Conservation (phyloP, 2,113 vertebrate genomes). For the Apteryx mantelli region DNA sequence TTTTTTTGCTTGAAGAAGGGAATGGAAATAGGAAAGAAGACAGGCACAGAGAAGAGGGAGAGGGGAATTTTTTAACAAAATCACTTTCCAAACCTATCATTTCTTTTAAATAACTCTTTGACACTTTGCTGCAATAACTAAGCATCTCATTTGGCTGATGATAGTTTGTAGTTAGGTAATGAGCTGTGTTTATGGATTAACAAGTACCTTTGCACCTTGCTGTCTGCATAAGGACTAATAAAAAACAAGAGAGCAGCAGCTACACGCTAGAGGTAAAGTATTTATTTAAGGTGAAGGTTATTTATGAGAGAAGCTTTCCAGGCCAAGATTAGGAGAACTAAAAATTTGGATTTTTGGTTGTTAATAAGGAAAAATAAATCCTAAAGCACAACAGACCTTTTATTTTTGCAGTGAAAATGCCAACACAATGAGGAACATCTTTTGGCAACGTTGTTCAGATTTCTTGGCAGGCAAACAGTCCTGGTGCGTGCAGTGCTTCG, state of each 20-base stretch:
- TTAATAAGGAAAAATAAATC: not conserved
- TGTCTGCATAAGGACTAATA: too few species aligned
- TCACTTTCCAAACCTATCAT: not conserved
- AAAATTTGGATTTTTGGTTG: not conserved
- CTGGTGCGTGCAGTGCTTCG: not conserved
- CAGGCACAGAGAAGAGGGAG: not conserved
- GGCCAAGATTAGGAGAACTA: not conserved
- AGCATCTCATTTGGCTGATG: not conserved
- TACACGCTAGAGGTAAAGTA: not conserved
- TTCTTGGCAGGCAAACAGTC: rapidly evolving
- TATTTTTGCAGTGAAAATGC: not conserved
- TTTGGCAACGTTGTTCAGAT: not conserved
- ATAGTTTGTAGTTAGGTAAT: not conserved
- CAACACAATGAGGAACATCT: not conserved
- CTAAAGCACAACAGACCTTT: not conserved
- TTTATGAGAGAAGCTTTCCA: not conserved
- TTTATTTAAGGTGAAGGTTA: not conserved
- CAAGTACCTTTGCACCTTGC: too few species aligned
- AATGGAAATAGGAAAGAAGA: too few species aligned
- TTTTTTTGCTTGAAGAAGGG: not conserved
- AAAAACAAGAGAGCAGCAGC: not conserved
- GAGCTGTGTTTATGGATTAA: not conserved
- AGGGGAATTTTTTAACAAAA: not conserved
- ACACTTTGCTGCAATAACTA: not conserved
- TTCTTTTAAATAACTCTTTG: not conserved